Conservation (phyloP, 2,797 vertebrate species). For the Tokudaia muenninki region DNA sequence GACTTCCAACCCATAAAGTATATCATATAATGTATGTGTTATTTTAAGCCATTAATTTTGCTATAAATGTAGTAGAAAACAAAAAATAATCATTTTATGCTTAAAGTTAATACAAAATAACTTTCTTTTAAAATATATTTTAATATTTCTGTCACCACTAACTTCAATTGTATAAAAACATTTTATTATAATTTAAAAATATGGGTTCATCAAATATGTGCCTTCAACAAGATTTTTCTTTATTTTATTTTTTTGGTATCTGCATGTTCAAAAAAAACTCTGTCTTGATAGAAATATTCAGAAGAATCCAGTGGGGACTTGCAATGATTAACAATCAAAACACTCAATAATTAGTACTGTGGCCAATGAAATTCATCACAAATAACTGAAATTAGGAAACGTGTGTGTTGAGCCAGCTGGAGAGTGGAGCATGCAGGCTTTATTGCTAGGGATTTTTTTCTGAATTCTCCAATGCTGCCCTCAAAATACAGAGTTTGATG, state of each 20-base stretch:
- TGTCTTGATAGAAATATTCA: background rate
- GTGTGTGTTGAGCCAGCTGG: background rate
- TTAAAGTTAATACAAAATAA: background rate
- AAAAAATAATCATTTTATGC: background rate
- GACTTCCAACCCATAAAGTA: background rate
- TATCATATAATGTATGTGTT: background rate
- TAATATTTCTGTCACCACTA: background rate
- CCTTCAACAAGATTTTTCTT: background rate
- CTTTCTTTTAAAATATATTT: background rate
- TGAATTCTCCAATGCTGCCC: background rate
- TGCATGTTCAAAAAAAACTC: background rate
- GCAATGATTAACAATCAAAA: background rate
- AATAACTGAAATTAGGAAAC: background rate
- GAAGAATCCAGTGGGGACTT: slow-evolving; percentile 29
- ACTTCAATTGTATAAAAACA: background rate
- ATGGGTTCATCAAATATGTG: background rate
- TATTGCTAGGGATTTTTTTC: background rate
- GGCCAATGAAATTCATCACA: background rate
- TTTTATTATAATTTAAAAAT: background rate
- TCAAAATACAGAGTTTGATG: background rate
- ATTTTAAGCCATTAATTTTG: background rate
- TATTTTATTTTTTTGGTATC: background rate
- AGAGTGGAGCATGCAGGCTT: background rate
- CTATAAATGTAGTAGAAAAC: slow-evolving; percentile 1
- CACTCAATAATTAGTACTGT: background rate